Conservation (phyloP, 1,140 invertebrate genomes). For the Bursaphelenchus mucronatus region DNA sequence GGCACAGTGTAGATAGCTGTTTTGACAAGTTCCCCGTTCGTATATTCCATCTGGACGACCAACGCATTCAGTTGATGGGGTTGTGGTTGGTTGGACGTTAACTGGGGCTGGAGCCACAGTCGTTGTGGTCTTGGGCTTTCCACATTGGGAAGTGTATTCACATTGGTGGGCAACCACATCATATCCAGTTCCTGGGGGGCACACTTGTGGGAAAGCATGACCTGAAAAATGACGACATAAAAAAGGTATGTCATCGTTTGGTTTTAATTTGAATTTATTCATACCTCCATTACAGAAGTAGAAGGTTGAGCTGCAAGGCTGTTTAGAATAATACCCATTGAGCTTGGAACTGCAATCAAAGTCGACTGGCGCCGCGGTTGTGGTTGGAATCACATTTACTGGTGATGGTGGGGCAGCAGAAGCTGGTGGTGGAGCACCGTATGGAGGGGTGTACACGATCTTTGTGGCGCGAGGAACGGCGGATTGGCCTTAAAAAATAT, state of each 20-base stretch:
- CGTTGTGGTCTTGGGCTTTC: slow-evolving; percentile 27
- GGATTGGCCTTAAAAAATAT: no score
- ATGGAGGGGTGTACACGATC: not conserved
- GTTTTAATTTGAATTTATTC: not conserved
- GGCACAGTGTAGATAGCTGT: slow-evolving; percentile 23
- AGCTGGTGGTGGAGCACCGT: not conserved
- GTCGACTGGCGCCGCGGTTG: slow-evolving; percentile 14
- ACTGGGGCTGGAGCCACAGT: slow-evolving; percentile 1
- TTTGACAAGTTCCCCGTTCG: slow-evolving; percentile 6
- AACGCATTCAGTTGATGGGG: slow-evolving; percentile 19
- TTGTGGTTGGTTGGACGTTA: slow-evolving; percentile 19
- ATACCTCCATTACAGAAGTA: slow-evolving; percentile 26
- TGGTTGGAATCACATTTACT: not conserved
- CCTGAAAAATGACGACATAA: slow-evolving; percentile 17
- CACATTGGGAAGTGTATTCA: slow-evolving; percentile 20
- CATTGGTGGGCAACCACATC: slow-evolving; percentile 11
- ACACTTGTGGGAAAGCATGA: slow-evolving; percentile 10
- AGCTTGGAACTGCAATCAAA: slow-evolving; percentile 20
- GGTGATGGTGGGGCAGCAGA: slow-evolving; percentile 2
- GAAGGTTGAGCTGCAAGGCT: slow-evolving; percentile 22
- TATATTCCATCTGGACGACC: slow-evolving; percentile 30
- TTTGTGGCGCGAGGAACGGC: no score
- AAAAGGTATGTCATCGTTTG: not conserved
- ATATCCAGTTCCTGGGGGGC: slow-evolving; percentile 18
- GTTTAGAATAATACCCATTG: slow-evolving; percentile 20